A percentile compares a stretch with the other conserved stretches of the same genome.
Evolutionary conservation across 2,888 invertebrate genomes (phyloP).

Genomic region (Urechis unicinctus): DNA sequence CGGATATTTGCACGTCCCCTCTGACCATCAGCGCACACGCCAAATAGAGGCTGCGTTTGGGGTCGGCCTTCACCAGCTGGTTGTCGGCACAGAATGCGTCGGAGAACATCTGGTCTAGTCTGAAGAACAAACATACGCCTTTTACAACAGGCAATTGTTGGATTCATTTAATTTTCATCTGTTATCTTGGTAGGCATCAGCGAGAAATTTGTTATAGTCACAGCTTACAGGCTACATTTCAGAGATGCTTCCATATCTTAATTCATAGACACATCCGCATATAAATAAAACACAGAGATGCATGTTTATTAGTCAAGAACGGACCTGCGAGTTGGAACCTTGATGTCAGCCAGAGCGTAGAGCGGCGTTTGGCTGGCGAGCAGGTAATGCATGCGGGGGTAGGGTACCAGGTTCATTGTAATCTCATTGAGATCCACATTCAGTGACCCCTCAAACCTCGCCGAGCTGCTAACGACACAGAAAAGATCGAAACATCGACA

Average conservation of each 20-base stretch:
- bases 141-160: too few relatives aligned
- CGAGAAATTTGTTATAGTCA: too few relatives aligned
- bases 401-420: constrained; percentile 53
- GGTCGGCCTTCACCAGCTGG: constrained; percentile 47
- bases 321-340: constrained; percentile 43
- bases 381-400: constrained; percentile 50
- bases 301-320: background rate
- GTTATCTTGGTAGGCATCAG: too few relatives aligned
- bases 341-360: constrained; percentile 41
- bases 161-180: too few relatives aligned
- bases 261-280: constrained; percentile 3
- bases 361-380: constrained; percentile 50
- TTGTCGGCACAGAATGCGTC: constrained; percentile 49
- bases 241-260: background rate
- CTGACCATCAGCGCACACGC: constrained; percentile 51
- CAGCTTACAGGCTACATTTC: background rate
- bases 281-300: background rate
- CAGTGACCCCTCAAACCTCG: constrained; percentile 51
- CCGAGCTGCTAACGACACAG: constrained; percentile 37
- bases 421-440: constrained; percentile 54
- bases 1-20: constrained; percentile 49
- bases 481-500: background rate
- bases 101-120: constrained; percentile 51
- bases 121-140: constrained; percentile 22
- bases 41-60: constrained; percentile 46